Evolutionary conservation across 2,797 vertebrate genomes (phyloP).

Genomic region (Tarsius wallacei): DNA sequence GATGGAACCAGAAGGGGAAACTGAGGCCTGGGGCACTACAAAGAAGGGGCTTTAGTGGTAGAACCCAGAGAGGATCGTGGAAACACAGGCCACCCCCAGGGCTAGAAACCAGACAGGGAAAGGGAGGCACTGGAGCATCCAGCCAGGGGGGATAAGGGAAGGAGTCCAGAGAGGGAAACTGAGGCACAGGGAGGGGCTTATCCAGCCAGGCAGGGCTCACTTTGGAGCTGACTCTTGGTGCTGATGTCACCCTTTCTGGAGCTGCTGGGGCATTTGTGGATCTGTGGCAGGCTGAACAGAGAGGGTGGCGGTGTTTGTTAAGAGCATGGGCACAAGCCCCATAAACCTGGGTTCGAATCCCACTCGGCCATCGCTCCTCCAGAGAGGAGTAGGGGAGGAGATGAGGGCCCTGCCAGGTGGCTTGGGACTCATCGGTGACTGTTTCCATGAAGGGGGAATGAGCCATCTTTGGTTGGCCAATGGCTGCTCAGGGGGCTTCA

Average conservation of each 20-base stretch:
- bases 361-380: background rate
- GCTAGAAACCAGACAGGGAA: background rate
- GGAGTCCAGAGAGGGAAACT: background rate
- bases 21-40: background rate
- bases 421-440: background rate
- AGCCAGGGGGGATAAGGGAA: background rate
- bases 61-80: background rate
- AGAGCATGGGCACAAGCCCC: background rate
- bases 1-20: background rate
- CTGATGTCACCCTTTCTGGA: background rate
- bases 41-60: background rate
- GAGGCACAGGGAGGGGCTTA: background rate
- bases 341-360: background rate
- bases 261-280: background rate
- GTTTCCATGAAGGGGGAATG: background rate
- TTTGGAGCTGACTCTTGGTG: background rate
- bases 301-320: background rate
- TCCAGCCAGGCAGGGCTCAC: background rate
- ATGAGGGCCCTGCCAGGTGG: background rate
- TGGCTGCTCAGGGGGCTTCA: background rate
- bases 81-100: background rate
- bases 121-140: background rate
- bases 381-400: background rate
- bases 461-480: background rate
- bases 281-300: background rate